phyloP scores from a whole-genome alignment of 2,888 invertebrate genomes.

The Pyrocoelia pectoralis region DNA sequence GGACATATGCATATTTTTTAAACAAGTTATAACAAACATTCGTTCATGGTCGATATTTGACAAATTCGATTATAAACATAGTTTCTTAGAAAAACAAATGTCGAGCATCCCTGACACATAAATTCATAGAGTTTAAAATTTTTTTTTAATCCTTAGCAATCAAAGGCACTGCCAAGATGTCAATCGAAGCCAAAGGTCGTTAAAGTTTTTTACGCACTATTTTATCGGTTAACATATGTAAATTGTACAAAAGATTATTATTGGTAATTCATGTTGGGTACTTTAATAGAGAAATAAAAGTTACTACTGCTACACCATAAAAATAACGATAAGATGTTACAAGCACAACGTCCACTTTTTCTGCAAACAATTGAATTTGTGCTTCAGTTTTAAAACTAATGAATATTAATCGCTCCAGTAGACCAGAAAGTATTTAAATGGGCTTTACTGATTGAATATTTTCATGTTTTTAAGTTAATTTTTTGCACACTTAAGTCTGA shows the following conservation, averaged over 20 bases:
- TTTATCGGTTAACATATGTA: slow-evolving; percentile 26
- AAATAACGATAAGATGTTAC: slow-evolving; percentile 18
- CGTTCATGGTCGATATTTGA: too few species aligned
- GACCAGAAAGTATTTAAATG: slow-evolving; percentile 12
- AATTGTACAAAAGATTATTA: slow-evolving; percentile 17
- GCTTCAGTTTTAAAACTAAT: slow-evolving; percentile 21
- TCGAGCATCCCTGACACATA: background rate
- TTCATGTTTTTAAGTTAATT: slow-evolving; percentile 8
- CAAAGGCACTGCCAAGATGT: slow-evolving; percentile 4
- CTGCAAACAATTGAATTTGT: slow-evolving; percentile 16
- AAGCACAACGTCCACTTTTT: slow-evolving; percentile 12
- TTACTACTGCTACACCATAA: slow-evolving; percentile 23
- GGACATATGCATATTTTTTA: too few species aligned
- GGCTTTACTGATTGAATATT: slow-evolving; percentile 14
- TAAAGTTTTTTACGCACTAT: slow-evolving; percentile 29
- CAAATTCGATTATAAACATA: too few species aligned
- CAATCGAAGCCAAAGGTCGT: slow-evolving; percentile 24
- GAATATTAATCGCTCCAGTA: slow-evolving; percentile 19
- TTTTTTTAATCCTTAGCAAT: background rate
- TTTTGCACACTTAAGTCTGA: background rate
- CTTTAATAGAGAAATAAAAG: slow-evolving; percentile 28
- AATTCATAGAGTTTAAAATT: background rate
- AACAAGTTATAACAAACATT: too few species aligned
- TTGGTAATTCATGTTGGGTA: too few species aligned
- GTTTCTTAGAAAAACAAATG: too few species aligned